Evolutionary conservation across 2,888 invertebrate genomes (phyloP).

Genomic region (Netelia fuscicornis): DNA sequence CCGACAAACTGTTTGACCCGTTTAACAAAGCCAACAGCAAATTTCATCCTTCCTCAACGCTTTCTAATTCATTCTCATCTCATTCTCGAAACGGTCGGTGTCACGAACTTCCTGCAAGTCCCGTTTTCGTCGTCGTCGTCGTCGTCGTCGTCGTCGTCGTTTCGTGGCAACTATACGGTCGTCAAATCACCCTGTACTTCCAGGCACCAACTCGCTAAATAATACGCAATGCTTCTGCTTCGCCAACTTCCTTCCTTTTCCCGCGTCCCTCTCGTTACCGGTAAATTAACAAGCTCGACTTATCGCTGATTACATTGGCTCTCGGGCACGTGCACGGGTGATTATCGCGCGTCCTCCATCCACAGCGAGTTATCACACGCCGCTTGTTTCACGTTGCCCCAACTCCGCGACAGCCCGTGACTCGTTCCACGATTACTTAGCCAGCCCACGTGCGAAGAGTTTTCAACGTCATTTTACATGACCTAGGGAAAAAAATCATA

Average conservation of each 20-base stretch:
- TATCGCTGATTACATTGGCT: constrained; percentile 67
- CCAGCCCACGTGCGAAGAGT: neutral
- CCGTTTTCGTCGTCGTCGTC: neutral
- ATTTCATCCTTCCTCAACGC: neutral
- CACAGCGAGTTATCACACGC: constrained; percentile 42
- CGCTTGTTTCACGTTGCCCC: neutral
- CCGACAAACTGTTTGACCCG: neutral
- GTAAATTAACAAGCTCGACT: constrained; percentile 69
- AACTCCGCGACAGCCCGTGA: neutral
- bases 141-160: constrained; percentile 19
- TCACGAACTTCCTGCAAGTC: constrained; percentile 44
- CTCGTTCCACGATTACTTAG: neutral
- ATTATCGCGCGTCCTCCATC: constrained; percentile 45
- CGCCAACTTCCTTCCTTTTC: constrained; percentile 1
- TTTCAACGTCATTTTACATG: no score
- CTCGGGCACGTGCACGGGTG: constrained; percentile 42
- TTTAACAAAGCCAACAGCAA: neutral
- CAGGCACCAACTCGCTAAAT: constrained; percentile 43
- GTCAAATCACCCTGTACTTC: constrained; percentile 23
- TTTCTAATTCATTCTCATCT: constrained; percentile 16
- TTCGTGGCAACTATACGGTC: constrained; percentile 24
- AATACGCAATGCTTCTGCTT: constrained; percentile 35
- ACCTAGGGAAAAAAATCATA: no score
- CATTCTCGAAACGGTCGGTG: constrained; percentile 2
- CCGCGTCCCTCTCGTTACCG: constrained; percentile 46